Conservation (phyloP, 2,797 vertebrate species). For the Halcyon smyrnensis region DNA sequence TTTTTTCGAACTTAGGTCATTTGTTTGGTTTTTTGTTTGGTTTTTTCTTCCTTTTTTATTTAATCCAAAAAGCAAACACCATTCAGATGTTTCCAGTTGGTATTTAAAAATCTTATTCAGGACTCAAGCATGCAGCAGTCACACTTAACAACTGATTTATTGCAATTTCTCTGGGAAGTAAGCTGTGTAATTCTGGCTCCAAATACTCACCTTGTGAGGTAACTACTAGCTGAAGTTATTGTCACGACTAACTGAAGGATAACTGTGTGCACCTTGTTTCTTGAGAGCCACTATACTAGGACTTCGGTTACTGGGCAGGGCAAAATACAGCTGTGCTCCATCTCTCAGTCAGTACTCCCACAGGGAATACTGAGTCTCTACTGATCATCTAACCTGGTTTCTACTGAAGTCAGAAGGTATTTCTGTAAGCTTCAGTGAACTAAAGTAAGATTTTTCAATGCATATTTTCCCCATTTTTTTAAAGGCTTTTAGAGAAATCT, state of each 20-base stretch:
- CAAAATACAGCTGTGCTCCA: not conserved
- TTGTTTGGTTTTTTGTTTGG: not conserved
- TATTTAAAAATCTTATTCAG: not conserved
- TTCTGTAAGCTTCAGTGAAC: not conserved
- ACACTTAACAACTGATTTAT: not conserved
- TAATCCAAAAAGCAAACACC: not conserved
- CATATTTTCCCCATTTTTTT: not conserved
- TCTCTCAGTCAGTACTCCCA: not conserved
- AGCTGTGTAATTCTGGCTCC: not conserved
- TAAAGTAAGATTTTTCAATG: not conserved
- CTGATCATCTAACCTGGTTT: not conserved
- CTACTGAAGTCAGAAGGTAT: not conserved
- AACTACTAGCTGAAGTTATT: not conserved
- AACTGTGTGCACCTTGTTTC: not conserved
- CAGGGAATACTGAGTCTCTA: not conserved
- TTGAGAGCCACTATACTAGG: not conserved
- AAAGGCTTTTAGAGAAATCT: not conserved
- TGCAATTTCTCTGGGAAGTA: not conserved
- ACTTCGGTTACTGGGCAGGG: not conserved
- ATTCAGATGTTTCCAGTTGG: not conserved
- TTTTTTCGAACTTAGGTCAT: not conserved
- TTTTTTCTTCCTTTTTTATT: not conserved
- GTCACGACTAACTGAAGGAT: not conserved
- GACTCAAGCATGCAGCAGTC: not conserved
- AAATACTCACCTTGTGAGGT: not conserved